Evolutionary conservation across 2,113 vertebrate species (phyloP).

Genomic region (Pterocles burchelli): DNA sequence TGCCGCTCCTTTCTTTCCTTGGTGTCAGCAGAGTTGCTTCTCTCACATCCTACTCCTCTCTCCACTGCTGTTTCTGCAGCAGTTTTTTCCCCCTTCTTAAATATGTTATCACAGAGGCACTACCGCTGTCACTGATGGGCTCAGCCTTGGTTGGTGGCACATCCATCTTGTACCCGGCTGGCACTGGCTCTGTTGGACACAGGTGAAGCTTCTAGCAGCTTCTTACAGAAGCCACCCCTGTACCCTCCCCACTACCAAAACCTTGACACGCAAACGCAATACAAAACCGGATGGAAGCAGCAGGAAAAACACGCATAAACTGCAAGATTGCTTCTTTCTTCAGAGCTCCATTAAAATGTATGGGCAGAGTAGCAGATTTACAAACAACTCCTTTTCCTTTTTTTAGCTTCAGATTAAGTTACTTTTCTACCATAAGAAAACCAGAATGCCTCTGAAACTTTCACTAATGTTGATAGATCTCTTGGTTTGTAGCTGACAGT

Average conservation of each 20-base stretch:
- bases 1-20: background rate
- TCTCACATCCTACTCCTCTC: too few relatives aligned
- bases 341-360: background rate
- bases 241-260: background rate
- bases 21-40: too few relatives aligned
- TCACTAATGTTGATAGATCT: background rate
- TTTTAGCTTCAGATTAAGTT: background rate
- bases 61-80: too few relatives aligned
- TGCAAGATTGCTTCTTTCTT: background rate
- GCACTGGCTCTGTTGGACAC: too few relatives aligned
- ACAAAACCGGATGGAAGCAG: background rate
- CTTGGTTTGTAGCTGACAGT: background rate
- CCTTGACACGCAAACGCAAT: background rate
- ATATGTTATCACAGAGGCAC: too few relatives aligned
- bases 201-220: too few relatives aligned
- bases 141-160: too few relatives aligned
- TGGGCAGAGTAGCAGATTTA: background rate
- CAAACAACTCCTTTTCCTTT: background rate
- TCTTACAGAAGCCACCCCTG: background rate
- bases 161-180: too few relatives aligned
- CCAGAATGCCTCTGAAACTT: background rate
- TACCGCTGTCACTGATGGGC: too few relatives aligned
- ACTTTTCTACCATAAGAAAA: background rate
- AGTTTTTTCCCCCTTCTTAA: too few relatives aligned
- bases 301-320: background rate